Percentiles rank a stretch among this genome's conserved stretches.
Conservation (phyloP, 2,888 invertebrate genomes). For the Folsomia candida region DNA sequence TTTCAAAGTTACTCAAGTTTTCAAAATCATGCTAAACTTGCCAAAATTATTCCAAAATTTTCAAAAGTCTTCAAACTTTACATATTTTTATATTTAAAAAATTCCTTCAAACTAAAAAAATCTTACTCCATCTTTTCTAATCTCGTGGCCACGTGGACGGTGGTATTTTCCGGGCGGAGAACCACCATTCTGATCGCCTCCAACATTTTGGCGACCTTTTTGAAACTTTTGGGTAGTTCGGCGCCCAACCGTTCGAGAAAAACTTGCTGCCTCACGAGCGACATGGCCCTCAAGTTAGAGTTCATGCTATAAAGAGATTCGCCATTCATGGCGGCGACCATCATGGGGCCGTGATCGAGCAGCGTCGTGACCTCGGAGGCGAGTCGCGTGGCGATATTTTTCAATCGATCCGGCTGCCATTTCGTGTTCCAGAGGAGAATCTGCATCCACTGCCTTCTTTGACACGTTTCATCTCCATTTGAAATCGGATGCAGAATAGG, state of each 20-base stretch:
- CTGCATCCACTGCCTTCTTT: slow-evolving; percentile 61
- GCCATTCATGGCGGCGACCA: slow-evolving; percentile 65
- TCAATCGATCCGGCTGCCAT: slow-evolving; percentile 64
- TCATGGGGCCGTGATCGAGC: slow-evolving; percentile 68
- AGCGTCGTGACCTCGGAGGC: slow-evolving; percentile 76
- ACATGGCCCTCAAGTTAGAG: slow-evolving; percentile 69
- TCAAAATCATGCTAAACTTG: too few species aligned
- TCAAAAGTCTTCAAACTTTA: too few species aligned
- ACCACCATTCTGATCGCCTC: slow-evolving; percentile 63
- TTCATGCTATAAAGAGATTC: slow-evolving; percentile 63
- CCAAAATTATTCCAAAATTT: too few species aligned
- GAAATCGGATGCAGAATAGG: slow-evolving; percentile 60
- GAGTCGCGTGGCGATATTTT: slow-evolving; percentile 54
- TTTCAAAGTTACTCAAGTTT: too few species aligned
- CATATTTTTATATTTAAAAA: too few species aligned
- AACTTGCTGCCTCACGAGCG: slow-evolving; percentile 71
- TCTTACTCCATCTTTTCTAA: slow-evolving; percentile 56
- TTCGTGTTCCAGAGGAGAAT: slow-evolving; percentile 71
- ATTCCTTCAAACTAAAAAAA: too few species aligned
- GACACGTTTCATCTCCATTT: slow-evolving; percentile 65
- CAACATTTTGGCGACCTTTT: slow-evolving; percentile 56
- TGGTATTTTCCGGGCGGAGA: slow-evolving; percentile 59
- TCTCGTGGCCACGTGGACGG: slow-evolving; percentile 71
- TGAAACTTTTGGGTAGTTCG: slow-evolving; percentile 20
- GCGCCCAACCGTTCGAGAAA: slow-evolving; percentile 59